Evolutionary conservation across 2,888 invertebrate genomes (phyloP).

Genomic region (Beris morrisii): DNA sequence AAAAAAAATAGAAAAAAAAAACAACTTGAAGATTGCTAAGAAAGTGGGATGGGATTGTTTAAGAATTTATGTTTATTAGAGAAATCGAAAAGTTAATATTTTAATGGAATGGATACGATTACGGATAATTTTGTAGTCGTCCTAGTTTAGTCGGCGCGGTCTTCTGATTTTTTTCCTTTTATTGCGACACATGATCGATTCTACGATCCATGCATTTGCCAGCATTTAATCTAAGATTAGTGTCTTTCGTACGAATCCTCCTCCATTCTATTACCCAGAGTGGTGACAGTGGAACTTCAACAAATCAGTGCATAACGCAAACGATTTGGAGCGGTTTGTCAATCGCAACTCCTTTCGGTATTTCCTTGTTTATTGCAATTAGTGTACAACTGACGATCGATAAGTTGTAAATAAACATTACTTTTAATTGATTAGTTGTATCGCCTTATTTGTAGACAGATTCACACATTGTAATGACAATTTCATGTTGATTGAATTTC

Average conservation of each 20-base stretch:
- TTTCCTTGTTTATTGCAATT: conserved; percentile 32
- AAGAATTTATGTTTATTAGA: too few species aligned
- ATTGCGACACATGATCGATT: conserved; percentile 12
- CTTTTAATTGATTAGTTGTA: conserved; percentile 32
- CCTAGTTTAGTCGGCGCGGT: too few species aligned
- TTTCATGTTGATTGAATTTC: conserved; percentile 29
- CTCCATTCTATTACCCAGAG: conserved; percentile 11
- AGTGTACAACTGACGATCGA: conserved; percentile 20
- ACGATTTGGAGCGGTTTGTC: conserved; percentile 29
- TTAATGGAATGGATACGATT: too few species aligned
- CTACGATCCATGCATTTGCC: conserved; percentile 21
- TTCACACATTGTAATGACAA: conserved; percentile 33
- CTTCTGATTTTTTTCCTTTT: too few species aligned
- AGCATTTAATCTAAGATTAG: conserved; percentile 25
- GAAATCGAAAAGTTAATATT: too few species aligned
- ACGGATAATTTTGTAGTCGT: too few species aligned
- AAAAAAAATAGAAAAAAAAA: too few species aligned
- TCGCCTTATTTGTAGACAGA: conserved; percentile 28
- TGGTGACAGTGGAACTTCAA: conserved; percentile 24
- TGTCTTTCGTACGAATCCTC: conserved; percentile 16
- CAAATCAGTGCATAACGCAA: conserved; percentile 7
- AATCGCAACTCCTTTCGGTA: conserved; percentile 1
- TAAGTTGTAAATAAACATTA: conserved; percentile 16
- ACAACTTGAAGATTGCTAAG: too few species aligned
- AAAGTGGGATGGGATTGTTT: too few species aligned